Conservation (phyloP, 2,113 vertebrate species). For the Holacanthus passer region DNA sequence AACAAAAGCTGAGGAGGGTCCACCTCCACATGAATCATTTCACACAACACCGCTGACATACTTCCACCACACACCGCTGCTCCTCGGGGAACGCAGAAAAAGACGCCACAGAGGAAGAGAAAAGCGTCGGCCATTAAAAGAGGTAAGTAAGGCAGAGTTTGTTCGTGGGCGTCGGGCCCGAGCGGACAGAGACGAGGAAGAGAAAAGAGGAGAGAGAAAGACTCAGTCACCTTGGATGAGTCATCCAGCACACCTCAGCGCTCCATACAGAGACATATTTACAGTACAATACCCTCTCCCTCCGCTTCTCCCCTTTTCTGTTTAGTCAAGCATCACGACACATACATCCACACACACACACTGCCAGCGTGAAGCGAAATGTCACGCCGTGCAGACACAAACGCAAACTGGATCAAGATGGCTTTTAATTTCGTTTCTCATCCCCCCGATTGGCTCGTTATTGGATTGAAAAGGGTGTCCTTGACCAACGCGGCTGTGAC, state of each 20-base stretch:
- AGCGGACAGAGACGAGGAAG: slow-evolving; percentile 20
- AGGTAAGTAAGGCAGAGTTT: slow-evolving; percentile 37
- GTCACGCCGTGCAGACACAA: slow-evolving; percentile 25
- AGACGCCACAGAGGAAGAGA: slow-evolving; percentile 1
- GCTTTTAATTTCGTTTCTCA: slow-evolving; percentile 54
- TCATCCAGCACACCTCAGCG: slow-evolving; percentile 58
- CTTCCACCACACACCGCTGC: neutral
- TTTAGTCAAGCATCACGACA: slow-evolving; percentile 52
- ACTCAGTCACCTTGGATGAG: slow-evolving; percentile 68
- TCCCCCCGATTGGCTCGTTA: slow-evolving; percentile 37
- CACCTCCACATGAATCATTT: slow-evolving; percentile 47
- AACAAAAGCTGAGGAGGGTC: slow-evolving; percentile 1
- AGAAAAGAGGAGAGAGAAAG: slow-evolving; percentile 7
- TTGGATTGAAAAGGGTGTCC: slow-evolving; percentile 66
- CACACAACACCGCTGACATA: slow-evolving; percentile 20
- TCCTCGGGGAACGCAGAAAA: slow-evolving; percentile 2
- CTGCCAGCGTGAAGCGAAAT: slow-evolving; percentile 46
- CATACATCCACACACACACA: slow-evolving; percentile 22
- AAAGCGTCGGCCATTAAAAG: neutral
- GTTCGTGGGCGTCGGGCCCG: slow-evolving; percentile 14
- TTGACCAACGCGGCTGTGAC: slow-evolving; percentile 48
- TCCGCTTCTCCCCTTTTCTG: slow-evolving; percentile 10
- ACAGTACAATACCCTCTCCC: slow-evolving; percentile 27
- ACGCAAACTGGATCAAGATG: slow-evolving; percentile 47
- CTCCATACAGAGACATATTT: slow-evolving; percentile 39